Evolutionary conservation across 2,888 invertebrate genomes (phyloP).

Genomic region (Choristoneura rosaceana): DNA sequence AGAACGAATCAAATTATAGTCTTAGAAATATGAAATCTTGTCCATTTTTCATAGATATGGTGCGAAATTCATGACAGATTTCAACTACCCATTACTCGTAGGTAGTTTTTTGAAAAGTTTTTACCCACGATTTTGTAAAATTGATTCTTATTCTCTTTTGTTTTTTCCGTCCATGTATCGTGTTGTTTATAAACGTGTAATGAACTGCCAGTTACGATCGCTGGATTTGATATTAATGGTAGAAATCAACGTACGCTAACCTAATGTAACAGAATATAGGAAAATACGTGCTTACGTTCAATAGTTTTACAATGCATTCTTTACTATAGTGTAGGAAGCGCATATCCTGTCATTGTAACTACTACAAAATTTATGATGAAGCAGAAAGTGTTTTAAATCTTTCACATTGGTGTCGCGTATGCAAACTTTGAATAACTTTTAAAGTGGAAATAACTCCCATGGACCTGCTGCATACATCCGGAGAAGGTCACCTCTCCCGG

Average conservation of each 20-base stretch:
- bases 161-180: not conserved
- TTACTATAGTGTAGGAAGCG: not conserved
- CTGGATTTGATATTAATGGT: constrained; percentile 35
- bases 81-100: not conserved
- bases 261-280: not conserved
- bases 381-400: too few relatives aligned
- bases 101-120: not conserved
- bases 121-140: not conserved
- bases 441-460: too few relatives aligned
- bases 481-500: too few relatives aligned
- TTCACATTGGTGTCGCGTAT: too few relatives aligned
- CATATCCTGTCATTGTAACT: not conserved
- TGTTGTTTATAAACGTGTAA: constrained; percentile 14
- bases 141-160: not conserved
- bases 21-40: too few relatives aligned
- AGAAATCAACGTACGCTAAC: constrained; percentile 25
- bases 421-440: too few relatives aligned
- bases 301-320: too few relatives aligned
- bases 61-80: not conserved
- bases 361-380: too few relatives aligned
- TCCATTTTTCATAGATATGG: not conserved
- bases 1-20: too few relatives aligned
- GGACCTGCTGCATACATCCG: too few relatives aligned
- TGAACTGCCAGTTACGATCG: constrained; percentile 28
- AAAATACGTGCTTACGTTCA: not conserved